Evolutionary conservation across 2,888 invertebrate species (phyloP).

Genomic region (Acanthosepion esculentum): DNA sequence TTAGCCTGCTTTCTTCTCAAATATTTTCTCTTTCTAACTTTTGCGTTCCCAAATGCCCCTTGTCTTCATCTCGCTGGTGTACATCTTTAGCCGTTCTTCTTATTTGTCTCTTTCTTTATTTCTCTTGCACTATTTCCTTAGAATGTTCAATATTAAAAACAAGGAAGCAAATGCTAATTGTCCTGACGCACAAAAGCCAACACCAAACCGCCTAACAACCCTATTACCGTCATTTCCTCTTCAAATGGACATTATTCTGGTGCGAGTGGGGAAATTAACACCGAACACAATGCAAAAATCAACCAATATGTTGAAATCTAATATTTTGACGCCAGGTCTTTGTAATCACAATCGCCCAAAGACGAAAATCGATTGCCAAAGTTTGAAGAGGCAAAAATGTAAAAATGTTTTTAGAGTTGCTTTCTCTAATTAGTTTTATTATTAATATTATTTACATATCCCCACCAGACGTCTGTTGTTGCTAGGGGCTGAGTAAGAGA

Average conservation of each 20-base stretch:
- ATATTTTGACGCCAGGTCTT: background rate
- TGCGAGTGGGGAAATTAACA: background rate
- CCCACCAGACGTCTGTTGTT: too few species aligned
- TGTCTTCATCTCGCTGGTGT: too few species aligned
- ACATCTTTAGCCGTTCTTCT: too few species aligned
- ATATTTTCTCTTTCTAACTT: too few species aligned
- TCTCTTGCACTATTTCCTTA: too few species aligned
- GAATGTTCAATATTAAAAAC: background rate
- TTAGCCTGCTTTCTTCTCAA: too few species aligned
- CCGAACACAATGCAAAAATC: background rate
- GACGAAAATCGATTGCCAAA: background rate
- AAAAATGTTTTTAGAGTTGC: background rate
- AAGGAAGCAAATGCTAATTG: background rate
- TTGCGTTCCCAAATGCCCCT: too few species aligned
- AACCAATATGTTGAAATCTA: slow-evolving; percentile 12
- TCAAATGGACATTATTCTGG: background rate
- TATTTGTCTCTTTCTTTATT: too few species aligned
- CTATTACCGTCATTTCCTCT: background rate
- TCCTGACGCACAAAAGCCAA: background rate
- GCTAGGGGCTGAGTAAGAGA: too few species aligned
- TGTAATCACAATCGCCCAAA: background rate
- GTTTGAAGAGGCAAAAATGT: background rate
- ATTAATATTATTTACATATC: background rate
- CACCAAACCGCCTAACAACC: background rate
- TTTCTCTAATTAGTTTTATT: background rate